A percentile compares a stretch with the other conserved stretches of the same genome.
phyloP scores from a whole-genome alignment of 1,140 invertebrate species.

The Phocides pigmalion region DNA sequence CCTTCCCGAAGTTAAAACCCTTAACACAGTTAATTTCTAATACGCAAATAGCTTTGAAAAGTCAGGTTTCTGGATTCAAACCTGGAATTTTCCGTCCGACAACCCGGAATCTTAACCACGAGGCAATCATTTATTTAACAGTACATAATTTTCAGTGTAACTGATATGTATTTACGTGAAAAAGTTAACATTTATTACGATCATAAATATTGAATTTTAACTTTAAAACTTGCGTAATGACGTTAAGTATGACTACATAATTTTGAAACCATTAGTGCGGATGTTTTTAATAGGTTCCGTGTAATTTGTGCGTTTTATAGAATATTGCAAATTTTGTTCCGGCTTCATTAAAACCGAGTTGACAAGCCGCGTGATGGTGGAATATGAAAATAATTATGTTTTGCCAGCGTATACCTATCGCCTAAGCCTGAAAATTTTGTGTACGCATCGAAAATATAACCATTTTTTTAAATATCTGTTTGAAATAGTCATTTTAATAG shows the following conservation, averaged over 20 bases:
- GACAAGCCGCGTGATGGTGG: constrained; percentile 11
- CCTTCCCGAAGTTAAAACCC: too few relatives aligned
- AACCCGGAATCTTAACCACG: too few relatives aligned
- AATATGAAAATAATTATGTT: constrained; percentile 31
- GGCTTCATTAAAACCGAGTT: constrained; percentile 21
- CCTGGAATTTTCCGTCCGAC: too few relatives aligned
- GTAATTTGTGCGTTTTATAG: constrained; percentile 24
- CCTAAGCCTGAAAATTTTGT: constrained; percentile 2
- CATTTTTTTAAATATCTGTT: neutral
- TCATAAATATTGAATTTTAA: too few relatives aligned
- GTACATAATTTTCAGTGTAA: too few relatives aligned
- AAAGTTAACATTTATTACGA: too few relatives aligned
- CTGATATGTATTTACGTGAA: too few relatives aligned
- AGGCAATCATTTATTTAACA: too few relatives aligned
- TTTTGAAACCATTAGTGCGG: constrained; percentile 14
- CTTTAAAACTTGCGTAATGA: constrained; percentile 4
- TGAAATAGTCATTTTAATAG: too few relatives aligned
- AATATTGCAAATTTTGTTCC: constrained; percentile 28
- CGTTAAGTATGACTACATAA: constrained; percentile 6
- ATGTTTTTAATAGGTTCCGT: constrained; percentile 23
- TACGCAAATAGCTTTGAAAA: too few relatives aligned
- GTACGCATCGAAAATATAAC: neutral
- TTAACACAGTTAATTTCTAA: too few relatives aligned
- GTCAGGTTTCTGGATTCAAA: too few relatives aligned
- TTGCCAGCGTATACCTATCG: neutral